phyloP scores from a whole-genome alignment of 2,888 invertebrate species.

The Saturnia pavonia region DNA sequence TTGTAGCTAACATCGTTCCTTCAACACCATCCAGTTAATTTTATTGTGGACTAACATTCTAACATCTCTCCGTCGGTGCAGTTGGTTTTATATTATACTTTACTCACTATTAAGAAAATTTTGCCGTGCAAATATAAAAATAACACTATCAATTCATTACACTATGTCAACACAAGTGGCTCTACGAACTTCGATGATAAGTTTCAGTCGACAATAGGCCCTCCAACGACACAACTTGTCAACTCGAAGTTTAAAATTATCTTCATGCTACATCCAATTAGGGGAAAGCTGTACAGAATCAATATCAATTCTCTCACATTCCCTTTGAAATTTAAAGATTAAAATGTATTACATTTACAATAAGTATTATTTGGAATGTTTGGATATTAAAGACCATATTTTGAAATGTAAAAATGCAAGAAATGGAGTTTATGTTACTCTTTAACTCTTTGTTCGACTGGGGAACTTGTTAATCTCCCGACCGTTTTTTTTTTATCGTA shows the following conservation, averaged over 20 bases:
- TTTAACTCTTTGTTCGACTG: neutral
- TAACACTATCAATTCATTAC: conserved; percentile 5
- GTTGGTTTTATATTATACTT: neutral
- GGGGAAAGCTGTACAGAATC: conserved; percentile 12
- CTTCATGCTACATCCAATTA: conserved; percentile 13
- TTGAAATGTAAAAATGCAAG: neutral
- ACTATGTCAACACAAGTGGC: conserved; percentile 9
- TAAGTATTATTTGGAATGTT: neutral
- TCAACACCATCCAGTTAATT: too few relatives aligned
- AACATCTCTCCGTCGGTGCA: neutral
- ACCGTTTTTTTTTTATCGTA: too few relatives aligned
- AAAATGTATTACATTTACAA: neutral
- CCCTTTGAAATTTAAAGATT: conserved; percentile 18
- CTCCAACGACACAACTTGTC: conserved; percentile 15
- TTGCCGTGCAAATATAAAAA: neutral
- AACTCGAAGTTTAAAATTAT: conserved; percentile 16
- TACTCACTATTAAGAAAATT: neutral
- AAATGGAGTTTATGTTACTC: neutral
- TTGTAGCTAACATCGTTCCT: too few relatives aligned
- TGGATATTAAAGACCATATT: neutral
- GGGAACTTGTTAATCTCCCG: neutral
- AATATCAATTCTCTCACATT: conserved; percentile 2
- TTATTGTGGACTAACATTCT: neutral
- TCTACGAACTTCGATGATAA: conserved; percentile 13
- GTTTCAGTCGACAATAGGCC: conserved; percentile 16